These are phyloP conservation scores for Berghia stephanieae DNA, from an alignment of 1,140 invertebrate species.

Conservation along the genomic window DNA sequence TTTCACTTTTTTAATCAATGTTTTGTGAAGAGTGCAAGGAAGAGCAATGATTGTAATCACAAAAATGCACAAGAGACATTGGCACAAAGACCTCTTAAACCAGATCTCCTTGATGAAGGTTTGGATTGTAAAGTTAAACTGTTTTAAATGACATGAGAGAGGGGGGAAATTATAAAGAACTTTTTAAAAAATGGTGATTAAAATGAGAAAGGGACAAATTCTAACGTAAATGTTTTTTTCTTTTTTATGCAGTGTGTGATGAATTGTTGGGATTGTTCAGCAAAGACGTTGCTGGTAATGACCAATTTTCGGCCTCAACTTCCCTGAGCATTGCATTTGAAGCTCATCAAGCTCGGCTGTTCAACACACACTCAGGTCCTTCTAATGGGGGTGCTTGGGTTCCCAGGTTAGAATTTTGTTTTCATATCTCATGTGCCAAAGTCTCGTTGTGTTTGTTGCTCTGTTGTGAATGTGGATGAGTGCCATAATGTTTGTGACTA, in stretches of 20 bases:
- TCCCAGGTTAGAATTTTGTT: slow-evolving; percentile 32
- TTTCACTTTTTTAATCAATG: too few species aligned
- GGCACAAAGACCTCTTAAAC: too few species aligned
- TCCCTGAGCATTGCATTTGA: slow-evolving; percentile 28
- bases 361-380: slow-evolving; percentile 33
- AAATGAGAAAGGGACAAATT: too few species aligned
- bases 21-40: too few species aligned
- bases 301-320: slow-evolving; percentile 31
- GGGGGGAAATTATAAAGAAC: too few species aligned
- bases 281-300: slow-evolving; percentile 23
- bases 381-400: slow-evolving; percentile 30
- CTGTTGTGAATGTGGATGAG: neutral
- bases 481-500: neutral
- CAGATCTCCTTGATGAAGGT: too few species aligned
- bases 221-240: slow-evolving; percentile 12
- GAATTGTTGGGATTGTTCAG: slow-evolving; percentile 31
- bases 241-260: slow-evolving; percentile 33
- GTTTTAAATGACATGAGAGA: too few species aligned
- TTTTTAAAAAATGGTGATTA: too few species aligned
- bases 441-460: neutral
- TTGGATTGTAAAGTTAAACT: too few species aligned
- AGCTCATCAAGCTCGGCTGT: slow-evolving; percentile 30
- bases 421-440: too few species aligned
- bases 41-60: too few species aligned
- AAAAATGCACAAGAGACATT: too few species aligned